Evolutionary conservation across 2,888 invertebrate genomes (phyloP).

Genomic region (Dasysyrphus tricinctus): DNA sequence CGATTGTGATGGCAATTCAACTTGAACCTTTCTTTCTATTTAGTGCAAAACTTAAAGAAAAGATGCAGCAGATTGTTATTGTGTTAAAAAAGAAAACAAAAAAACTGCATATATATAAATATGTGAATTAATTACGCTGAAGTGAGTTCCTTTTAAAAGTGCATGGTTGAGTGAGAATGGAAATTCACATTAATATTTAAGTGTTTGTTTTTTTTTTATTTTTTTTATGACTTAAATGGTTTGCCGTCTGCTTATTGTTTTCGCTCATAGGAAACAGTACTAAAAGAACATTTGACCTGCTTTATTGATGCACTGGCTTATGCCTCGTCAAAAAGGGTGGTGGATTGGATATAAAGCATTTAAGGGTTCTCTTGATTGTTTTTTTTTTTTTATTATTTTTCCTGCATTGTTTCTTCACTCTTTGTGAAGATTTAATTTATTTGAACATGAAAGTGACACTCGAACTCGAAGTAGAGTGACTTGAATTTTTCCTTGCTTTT

Average conservation of each 20-base stretch:
- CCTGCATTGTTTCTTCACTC: neutral
- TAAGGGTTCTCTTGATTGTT: conserved; percentile 4
- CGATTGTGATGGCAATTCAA: conserved; percentile 20
- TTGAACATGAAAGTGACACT: conserved; percentile 16
- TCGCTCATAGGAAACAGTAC: neutral
- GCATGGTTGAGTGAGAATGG: conserved; percentile 38
- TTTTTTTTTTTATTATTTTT: neutral
- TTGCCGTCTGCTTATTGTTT: conserved; percentile 24
- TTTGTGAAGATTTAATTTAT: conserved; percentile 6
- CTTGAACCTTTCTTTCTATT: conserved; percentile 31
- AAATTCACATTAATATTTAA: conserved; percentile 33
- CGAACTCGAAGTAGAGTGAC: conserved; percentile 6
- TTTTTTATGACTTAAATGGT: conserved; percentile 4
- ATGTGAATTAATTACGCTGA: conserved; percentile 24
- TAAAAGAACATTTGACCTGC: conserved; percentile 25
- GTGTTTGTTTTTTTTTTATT: conserved; percentile 2
- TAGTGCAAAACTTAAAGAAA: conserved; percentile 2
- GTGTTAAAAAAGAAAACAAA: neutral
- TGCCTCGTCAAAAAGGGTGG: conserved; percentile 1
- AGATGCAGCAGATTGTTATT: conserved; percentile 10
- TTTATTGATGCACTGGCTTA: conserved; percentile 22
- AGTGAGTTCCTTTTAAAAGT: conserved; percentile 14
- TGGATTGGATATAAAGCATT: conserved; percentile 1
- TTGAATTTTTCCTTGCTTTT: neutral
- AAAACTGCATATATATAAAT: conserved; percentile 1